phyloP scores from a whole-genome alignment of 2,113 vertebrate species.

The Sciurus niger region DNA sequence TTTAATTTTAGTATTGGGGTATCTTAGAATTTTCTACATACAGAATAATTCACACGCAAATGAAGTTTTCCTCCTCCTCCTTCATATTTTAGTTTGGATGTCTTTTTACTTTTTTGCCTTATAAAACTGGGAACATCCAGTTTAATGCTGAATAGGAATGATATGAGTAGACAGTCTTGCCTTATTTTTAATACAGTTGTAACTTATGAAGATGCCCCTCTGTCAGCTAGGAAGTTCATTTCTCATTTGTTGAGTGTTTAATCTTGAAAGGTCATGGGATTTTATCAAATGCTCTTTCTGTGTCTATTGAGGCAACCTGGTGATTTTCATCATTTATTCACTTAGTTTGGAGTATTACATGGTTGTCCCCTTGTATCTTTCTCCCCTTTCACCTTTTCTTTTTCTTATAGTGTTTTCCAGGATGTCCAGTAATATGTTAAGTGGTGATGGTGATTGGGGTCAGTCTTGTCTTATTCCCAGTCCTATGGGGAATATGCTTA shows the following conservation, averaged over 20 bases:
- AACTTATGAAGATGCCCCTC: not conserved
- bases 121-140: not conserved
- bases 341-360: not conserved
- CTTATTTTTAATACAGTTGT: not conserved
- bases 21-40: not conserved
- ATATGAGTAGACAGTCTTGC: not conserved
- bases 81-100: not conserved
- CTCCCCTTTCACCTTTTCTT: not conserved
- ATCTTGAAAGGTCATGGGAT: not conserved
- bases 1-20: not conserved
- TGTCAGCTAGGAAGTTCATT: conserved; percentile 25
- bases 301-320: not conserved
- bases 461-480: not conserved
- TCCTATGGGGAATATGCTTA: not conserved
- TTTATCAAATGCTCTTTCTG: not conserved
- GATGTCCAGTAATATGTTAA: not conserved
- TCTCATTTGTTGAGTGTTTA: conserved; percentile 37
- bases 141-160: not conserved
- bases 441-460: not conserved
- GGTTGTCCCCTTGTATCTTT: not conserved
- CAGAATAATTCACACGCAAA: not conserved
- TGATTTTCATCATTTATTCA: not conserved
- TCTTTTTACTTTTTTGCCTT: not conserved
- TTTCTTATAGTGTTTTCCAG: not conserved
- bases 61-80: conserved; percentile 1